A percentile compares a stretch with the other conserved stretches of the same genome.
phyloP scores from a whole-genome alignment of 2,888 invertebrate genomes.

The Sepioteuthis lessoniana region DNA sequence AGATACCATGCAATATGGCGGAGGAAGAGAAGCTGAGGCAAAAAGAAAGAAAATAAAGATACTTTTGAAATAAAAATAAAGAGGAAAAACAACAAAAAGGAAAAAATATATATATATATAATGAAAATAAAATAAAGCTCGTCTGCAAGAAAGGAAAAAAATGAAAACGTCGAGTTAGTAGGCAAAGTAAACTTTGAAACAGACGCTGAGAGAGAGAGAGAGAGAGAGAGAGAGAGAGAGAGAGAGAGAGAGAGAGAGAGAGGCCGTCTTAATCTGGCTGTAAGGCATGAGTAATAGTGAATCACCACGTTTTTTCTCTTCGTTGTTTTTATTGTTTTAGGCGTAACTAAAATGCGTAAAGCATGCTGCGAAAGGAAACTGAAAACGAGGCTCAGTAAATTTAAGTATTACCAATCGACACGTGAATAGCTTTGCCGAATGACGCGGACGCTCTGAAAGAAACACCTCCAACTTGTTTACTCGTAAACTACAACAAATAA shows the following conservation, averaged over 20 bases:
- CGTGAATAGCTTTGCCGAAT: neutral
- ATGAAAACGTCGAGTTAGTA: neutral
- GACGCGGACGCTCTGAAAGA: neutral
- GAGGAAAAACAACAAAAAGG: too few relatives aligned
- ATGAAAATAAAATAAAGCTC: neutral
- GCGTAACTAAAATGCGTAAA: neutral
- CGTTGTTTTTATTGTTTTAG: neutral
- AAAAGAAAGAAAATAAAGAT: too few relatives aligned
- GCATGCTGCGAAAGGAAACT: neutral
- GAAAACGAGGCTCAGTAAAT: neutral
- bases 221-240: neutral
- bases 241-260: neutral
- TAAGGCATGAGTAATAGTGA: conserved; percentile 13
- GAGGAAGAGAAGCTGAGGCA: too few relatives aligned
- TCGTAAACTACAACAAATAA: too few relatives aligned
- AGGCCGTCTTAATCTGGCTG: neutral
- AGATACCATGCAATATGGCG: too few relatives aligned
- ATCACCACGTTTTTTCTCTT: neutral
- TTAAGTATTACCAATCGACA: neutral
- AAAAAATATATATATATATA: neutral
- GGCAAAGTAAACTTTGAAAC: neutral
- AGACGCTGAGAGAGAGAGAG: neutral
- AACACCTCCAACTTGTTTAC: too few relatives aligned
- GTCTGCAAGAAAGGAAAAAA: neutral
- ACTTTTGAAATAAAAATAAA: too few relatives aligned